Percentiles rank a stretch among this genome's conserved stretches.
phyloP scores from a whole-genome alignment of 2,113 vertebrate species.

The Mormoops blainvillei region DNA sequence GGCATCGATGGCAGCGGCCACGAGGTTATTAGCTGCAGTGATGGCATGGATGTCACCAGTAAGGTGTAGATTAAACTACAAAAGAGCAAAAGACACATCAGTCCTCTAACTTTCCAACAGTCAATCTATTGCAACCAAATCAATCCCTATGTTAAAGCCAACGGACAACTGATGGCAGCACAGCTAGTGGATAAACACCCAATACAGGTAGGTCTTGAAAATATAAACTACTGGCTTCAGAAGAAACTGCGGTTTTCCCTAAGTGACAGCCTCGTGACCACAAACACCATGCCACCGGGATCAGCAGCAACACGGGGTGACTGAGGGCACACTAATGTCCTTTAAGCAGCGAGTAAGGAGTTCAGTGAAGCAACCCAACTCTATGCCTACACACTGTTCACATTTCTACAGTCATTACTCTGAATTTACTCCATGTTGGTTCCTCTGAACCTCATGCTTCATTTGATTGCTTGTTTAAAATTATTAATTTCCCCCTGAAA shows the following conservation, averaged over 20 bases:
- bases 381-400: rapidly evolving
- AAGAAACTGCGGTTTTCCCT: neutral
- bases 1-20: slow-evolving; percentile 93
- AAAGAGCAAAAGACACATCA: slow-evolving; percentile 29
- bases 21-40: slow-evolving; percentile 96
- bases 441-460: neutral
- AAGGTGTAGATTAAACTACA: slow-evolving; percentile 98
- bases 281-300: neutral
- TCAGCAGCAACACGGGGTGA: neutral
- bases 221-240: neutral
- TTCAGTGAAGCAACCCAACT: too few relatives aligned
- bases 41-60: slow-evolving; percentile 99
- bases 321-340: neutral
- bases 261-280: neutral
- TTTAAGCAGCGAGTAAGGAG: neutral
- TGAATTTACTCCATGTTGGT: neutral
- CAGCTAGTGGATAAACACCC: neutral
- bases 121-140: neutral
- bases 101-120: neutral
- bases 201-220: neutral
- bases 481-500: neutral
- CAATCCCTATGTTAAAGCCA: neutral
- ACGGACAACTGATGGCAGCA: neutral
- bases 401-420: neutral
- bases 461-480: neutral